These are phyloP conservation scores for Piprites chloris DNA, from an alignment of 2,113 vertebrate genomes.

Conservation along the genomic window DNA sequence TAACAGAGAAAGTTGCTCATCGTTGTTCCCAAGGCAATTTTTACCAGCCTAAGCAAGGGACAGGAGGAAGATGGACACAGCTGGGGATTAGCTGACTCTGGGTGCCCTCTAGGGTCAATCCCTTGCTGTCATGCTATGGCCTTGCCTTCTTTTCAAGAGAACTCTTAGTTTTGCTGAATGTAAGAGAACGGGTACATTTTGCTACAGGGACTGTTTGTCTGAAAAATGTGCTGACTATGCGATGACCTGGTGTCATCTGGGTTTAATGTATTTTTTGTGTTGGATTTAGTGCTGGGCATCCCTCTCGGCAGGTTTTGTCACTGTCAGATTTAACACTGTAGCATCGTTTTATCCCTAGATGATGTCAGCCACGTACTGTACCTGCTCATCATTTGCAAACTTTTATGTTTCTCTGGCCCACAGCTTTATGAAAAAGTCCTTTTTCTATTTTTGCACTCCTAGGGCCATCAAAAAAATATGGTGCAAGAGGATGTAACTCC, in stretches of 20 bases:
- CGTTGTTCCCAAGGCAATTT: not conserved
- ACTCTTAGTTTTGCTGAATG: not conserved
- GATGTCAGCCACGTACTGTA: not conserved
- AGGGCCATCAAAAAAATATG: not conserved
- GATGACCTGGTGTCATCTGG: not conserved
- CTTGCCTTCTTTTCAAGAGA: not conserved
- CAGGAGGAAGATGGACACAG: not conserved
- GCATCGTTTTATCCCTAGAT: not conserved
- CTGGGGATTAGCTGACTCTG: not conserved
- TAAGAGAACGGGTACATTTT: not conserved
- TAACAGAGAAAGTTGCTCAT: not conserved
- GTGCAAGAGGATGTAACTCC: not conserved
- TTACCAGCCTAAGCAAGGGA: not conserved
- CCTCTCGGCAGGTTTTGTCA: not conserved
- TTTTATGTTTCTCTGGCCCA: not conserved
- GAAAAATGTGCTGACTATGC: not conserved
- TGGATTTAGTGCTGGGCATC: not conserved
- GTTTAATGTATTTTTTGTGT: not conserved
- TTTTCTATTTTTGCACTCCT: constrained; percentile 21
- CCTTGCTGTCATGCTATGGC: not conserved
- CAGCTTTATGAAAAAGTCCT: not conserved
- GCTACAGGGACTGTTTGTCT: not conserved
- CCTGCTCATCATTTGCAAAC: not conserved
- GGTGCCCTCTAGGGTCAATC: not conserved
- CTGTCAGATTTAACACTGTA: not conserved